A percentile compares a stretch with the other conserved stretches of the same genome.
Conservation (phyloP, 2,797 vertebrate species). For the Bradypus variegatus region DNA sequence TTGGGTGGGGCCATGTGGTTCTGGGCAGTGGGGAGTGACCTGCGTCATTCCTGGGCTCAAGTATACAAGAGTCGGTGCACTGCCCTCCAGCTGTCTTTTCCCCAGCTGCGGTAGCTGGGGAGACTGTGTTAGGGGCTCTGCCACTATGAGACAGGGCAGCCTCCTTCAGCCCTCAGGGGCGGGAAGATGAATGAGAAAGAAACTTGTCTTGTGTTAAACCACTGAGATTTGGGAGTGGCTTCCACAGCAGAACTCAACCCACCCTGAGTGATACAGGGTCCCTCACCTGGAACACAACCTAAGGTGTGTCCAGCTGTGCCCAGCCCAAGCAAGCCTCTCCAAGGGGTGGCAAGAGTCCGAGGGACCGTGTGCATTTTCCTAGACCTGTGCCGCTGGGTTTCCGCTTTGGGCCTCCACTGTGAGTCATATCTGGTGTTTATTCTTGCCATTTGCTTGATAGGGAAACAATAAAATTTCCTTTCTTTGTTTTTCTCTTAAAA, state of each 20-base stretch:
- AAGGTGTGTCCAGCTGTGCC: not conserved
- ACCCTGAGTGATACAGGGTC: not conserved
- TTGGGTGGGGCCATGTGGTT: not conserved
- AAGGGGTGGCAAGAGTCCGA: fast-evolving
- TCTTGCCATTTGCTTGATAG: not conserved
- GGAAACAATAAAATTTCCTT: not conserved
- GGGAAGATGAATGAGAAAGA: not conserved
- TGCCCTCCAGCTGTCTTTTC: not conserved
- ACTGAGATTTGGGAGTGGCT: not conserved
- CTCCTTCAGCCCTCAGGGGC: not conserved
- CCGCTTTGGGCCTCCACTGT: not conserved
- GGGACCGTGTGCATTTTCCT: no score
- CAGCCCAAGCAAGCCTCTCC: not conserved
- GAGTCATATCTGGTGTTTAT: not conserved
- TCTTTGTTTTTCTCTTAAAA: not conserved
- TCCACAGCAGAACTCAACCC: not conserved
- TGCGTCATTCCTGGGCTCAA: not conserved
- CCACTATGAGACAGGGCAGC: not conserved
- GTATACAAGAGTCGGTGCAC: not conserved
- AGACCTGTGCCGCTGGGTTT: not conserved
- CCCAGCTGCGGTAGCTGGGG: not conserved
- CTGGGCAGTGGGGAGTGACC: not conserved
- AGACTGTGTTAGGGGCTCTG: not conserved
- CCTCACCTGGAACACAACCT: not conserved
- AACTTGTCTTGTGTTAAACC: not conserved